Conservation (phyloP, 2,797 vertebrate genomes). For the Diplodus puntazzo region DNA sequence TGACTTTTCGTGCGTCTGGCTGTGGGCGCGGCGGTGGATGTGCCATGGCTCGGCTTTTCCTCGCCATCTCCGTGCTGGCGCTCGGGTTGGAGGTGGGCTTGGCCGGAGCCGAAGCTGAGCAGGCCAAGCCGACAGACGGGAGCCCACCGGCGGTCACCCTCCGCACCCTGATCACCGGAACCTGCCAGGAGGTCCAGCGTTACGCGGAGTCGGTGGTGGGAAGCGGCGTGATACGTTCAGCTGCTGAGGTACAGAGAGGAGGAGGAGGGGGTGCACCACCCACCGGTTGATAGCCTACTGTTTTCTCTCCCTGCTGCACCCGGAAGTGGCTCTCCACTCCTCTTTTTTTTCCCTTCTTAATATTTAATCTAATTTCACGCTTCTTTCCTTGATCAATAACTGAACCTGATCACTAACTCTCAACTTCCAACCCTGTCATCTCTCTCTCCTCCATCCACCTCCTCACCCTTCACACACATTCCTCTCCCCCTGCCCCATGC, state of each 20-base stretch:
- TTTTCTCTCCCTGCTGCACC: constrained; percentile 1
- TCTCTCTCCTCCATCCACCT: constrained; percentile 38
- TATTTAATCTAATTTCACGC: constrained; percentile 47
- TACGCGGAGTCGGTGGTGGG: constrained; percentile 82
- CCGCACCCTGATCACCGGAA: constrained; percentile 64
- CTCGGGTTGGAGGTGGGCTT: constrained; percentile 47
- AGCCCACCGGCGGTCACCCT: constrained; percentile 63
- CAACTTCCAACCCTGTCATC: constrained; percentile 42
- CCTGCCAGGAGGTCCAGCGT: constrained; percentile 73
- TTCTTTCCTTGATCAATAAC: constrained; percentile 53
- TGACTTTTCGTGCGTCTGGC: constrained; percentile 42
- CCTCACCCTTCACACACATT: constrained; percentile 59
- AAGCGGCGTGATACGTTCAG: constrained; percentile 72
- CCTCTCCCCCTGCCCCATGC: constrained; percentile 33
- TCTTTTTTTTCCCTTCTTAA: constrained; percentile 13
- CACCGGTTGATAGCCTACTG: not conserved
- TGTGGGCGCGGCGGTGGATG: constrained; percentile 37
- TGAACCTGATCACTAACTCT: constrained; percentile 63
- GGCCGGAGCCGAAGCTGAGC: constrained; percentile 40
- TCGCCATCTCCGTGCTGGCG: constrained; percentile 40
- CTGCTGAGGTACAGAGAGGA: constrained; percentile 74
- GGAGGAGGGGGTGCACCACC: not conserved
- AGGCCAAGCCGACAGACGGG: constrained; percentile 16
- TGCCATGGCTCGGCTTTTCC: constrained; percentile 49
- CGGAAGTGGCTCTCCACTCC: constrained; percentile 19